Conservation (phyloP, 2,888 invertebrate species). For the Amphiduros pacificus region DNA sequence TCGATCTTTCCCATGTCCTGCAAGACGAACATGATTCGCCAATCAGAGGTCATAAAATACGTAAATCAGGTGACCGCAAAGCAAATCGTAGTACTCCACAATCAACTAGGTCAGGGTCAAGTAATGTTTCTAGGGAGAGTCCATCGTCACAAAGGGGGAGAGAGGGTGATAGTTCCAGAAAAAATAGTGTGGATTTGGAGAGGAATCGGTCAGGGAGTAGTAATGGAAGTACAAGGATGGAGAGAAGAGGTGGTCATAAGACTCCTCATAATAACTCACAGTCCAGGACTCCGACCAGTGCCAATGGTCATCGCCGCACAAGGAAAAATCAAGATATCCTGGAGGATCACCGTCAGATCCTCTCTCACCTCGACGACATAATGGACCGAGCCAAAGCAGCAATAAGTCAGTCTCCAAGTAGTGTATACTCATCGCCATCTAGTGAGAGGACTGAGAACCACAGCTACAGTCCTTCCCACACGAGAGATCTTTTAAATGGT, state of each 20-base stretch:
- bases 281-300: not conserved
- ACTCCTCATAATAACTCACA: not conserved
- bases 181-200: too few species aligned
- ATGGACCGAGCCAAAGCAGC: conserved; percentile 22
- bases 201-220: too few species aligned
- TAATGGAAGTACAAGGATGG: not conserved
- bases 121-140: too few species aligned
- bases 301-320: not conserved
- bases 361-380: conserved; percentile 25
- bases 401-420: conserved; percentile 3
- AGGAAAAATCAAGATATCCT: conserved; percentile 8
- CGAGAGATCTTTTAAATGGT: not conserved
- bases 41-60: conserved; percentile 20
- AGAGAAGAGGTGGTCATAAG: not conserved
- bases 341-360: conserved; percentile 20
- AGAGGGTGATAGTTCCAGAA: too few species aligned
- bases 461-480: not conserved
- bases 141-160: too few species aligned
- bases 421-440: not conserved
- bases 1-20: not conserved
- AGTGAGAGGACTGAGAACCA: not conserved
- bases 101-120: too few species aligned
- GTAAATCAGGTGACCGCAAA: conserved; percentile 1
- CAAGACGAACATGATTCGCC: conserved; percentile 20
- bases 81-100: not conserved